Conservation (phyloP, 2,888 invertebrate genomes). For the Aphrophora alni region DNA sequence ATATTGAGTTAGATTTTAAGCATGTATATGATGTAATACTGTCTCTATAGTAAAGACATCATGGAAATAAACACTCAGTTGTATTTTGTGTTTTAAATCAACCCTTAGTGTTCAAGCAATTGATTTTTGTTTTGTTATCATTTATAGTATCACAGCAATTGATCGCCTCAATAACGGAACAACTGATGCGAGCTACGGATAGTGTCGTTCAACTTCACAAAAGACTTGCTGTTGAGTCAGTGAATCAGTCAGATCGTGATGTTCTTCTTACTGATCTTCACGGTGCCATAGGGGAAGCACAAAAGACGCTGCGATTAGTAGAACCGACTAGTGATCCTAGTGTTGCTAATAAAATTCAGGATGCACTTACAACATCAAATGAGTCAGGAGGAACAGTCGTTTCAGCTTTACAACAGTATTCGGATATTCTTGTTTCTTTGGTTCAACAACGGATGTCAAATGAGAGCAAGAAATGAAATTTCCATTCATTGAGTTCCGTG, state of each 20-base stretch:
- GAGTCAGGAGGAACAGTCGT: conserved; percentile 55
- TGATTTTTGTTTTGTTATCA: too few relatives aligned
- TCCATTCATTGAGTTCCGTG: not conserved
- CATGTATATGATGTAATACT: too few relatives aligned
- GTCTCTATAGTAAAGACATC: too few relatives aligned
- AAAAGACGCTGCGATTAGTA: conserved; percentile 57
- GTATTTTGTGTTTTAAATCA: too few relatives aligned
- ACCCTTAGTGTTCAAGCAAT: too few relatives aligned
- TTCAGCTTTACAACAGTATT: conserved; percentile 68
- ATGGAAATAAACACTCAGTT: too few relatives aligned
- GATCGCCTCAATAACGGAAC: conserved; percentile 59
- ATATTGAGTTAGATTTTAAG: too few relatives aligned
- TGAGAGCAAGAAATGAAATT: conserved; percentile 34
- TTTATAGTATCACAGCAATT: conserved; percentile 62
- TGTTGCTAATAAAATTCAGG: conserved; percentile 57
- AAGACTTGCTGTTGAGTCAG: conserved; percentile 64
- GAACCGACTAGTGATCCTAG: not conserved
- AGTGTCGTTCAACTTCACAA: conserved; percentile 75
- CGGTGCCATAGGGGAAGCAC: conserved; percentile 58
- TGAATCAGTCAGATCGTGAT: conserved; percentile 54
- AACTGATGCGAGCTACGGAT: conserved; percentile 70
- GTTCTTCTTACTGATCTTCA: conserved; percentile 54
- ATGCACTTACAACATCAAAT: conserved; percentile 21
- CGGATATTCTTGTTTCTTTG: conserved; percentile 65
- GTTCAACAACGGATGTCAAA: conserved; percentile 65